Evolutionary conservation across 1,140 invertebrate species (phyloP), one percentile per base, ranked within the genome.

Genomic region (Drosophila persimilis): DNA sequence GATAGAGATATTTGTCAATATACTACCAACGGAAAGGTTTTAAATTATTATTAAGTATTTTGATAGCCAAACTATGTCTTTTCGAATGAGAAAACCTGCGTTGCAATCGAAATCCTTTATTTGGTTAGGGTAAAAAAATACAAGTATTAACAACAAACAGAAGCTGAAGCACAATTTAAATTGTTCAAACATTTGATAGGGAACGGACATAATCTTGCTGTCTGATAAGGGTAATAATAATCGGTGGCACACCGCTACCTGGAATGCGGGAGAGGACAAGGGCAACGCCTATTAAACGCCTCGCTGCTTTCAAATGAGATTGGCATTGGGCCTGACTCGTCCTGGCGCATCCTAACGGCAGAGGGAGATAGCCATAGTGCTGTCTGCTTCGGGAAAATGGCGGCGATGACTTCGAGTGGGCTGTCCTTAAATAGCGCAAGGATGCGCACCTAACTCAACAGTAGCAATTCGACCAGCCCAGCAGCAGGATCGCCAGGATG

Each of bases 261-360:
- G 61, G 61, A 15, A 11, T 45, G 41, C 54, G 73, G 56, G 35
- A 64, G 20, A 62, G 24, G 24, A 17, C 44, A 26, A 45, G 77
- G 89, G 80, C 48, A 89, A 89, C 89, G 83, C 89, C 89, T 88
- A 77, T 90, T 81, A 76, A 81, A 62, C 66, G 80, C 88, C 73
- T 90, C 72, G 73, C 41, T 90, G 86, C 74, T 43, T 56, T 51
- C 61, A 60, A 86, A 86, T 72, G 47, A 39, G 50, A 67, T 67
- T 76, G 50, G 64, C 39, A 66, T 73, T 70, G 54, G 48, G 41
- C 46, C 51, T 52, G 45, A 35, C 22, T 39, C 22, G 52, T 72
- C 55, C 62, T 71, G 58, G 57, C 31, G 45, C 44, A 59, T 24
- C 29, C 47, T 46, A n/a, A 20, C 13, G 50, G 6, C 29, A 57